These are phyloP conservation scores for Ceyx melanurus DNA, from an alignment of 2,113 vertebrate genomes.

Conservation along the genomic window DNA sequence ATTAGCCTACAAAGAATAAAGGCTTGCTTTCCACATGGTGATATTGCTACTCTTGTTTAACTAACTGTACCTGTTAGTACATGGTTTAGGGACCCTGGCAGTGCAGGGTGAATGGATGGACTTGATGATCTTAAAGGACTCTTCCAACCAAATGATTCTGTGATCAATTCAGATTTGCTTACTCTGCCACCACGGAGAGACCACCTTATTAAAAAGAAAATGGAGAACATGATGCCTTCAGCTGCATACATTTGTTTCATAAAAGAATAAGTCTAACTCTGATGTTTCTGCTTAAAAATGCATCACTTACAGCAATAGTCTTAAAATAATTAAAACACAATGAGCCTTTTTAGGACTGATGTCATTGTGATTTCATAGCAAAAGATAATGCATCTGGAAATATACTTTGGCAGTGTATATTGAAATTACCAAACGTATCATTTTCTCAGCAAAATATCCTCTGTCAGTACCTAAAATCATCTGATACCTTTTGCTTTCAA, in stretches of 20 bases:
- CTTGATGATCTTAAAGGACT: too few relatives aligned
- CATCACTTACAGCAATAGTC: not conserved
- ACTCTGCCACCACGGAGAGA: rapidly evolving
- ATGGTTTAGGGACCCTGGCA: too few relatives aligned
- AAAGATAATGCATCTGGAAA: not conserved
- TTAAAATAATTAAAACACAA: not conserved
- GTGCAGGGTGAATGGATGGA: too few relatives aligned
- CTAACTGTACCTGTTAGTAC: not conserved
- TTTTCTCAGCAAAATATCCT: not conserved
- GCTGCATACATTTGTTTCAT: not conserved
- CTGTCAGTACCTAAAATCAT: not conserved
- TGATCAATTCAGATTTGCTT: not conserved
- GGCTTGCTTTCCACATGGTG: not conserved
- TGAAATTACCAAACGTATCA: not conserved
- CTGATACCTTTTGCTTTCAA: not conserved
- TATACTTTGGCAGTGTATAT: not conserved
- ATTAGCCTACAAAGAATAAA: not conserved
- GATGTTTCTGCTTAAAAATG: not conserved
- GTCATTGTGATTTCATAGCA: not conserved
- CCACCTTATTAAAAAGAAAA: not conserved
- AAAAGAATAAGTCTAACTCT: not conserved
- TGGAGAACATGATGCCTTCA: not conserved
- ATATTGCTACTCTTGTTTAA: not conserved
- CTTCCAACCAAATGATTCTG: too few relatives aligned
- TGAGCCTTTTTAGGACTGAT: not conserved